Conservation (phyloP, 2,888 invertebrate species). For the Thera britannica region DNA sequence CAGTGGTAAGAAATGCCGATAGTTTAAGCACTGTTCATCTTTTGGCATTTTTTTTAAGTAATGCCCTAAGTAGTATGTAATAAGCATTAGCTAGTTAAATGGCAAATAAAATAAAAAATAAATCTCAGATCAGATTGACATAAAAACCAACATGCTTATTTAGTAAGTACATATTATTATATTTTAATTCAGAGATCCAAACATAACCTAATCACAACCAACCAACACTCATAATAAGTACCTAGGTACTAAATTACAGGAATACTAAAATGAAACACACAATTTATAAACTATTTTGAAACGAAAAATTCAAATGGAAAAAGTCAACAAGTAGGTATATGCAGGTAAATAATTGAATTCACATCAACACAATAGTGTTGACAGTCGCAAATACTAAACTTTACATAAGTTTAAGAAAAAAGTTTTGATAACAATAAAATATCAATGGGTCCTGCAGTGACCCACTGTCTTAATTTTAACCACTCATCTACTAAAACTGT, state of each 20-base stretch:
- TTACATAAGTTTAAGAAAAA: not conserved
- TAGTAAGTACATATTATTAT: not conserved
- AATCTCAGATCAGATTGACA: not conserved
- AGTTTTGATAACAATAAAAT: not conserved
- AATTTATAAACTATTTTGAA: no score
- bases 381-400: not conserved
- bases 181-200: conserved; percentile 3
- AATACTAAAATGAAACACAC: not conserved
- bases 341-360: no score
- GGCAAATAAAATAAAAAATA: no score
- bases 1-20: no score
- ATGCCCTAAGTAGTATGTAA: no score
- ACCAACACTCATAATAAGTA: not conserved
- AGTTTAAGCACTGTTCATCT: no score
- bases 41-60: no score
- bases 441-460: not conserved
- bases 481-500: not conserved
- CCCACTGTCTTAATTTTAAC: not conserved
- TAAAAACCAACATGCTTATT: not conserved
- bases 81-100: no score
- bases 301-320: no score
- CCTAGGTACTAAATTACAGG: not conserved
- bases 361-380: no score
- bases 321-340: no score
- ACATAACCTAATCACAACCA: conserved; percentile 32